Evolutionary conservation across 2,113 vertebrate genomes (phyloP), one percentile per base, ranked within the genome.

Genomic region (Rissa tridactyla): DNA sequence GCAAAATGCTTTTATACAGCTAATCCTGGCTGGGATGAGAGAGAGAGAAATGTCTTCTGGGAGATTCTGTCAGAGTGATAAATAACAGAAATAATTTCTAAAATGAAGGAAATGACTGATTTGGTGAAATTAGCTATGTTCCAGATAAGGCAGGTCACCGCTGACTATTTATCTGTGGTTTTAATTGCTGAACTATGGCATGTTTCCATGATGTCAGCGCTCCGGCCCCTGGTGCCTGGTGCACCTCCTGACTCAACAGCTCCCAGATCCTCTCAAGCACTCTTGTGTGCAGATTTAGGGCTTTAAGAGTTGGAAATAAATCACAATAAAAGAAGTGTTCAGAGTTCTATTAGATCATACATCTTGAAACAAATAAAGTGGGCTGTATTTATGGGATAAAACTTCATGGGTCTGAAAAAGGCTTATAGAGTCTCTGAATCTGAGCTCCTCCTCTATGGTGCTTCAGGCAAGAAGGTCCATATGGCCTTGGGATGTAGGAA

Each of bases 131-230:
- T 23, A 92, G 12, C 88, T 73, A 15, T 40, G 29, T 60, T 72
- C 21, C 38, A 57, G 49, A 79, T 32, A 79, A 90, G 52, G 61
- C 57, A 82, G 57, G 58, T 64, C 71, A 57, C 21, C 19, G 40
- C 0, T 0, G 61, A 22, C 27, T 76, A 7, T 85, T 92, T 87
- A 68, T 94, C 60, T 91, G 14, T 60, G 77, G 62, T 60, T 88
- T 93, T 92, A 94, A 81, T 81, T 86, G 60, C 51, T 94, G 83
- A 92, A 55, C 89, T 75, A 21, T 12, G 47, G n/a, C 69, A 89
- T 1, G 0, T 55, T 79, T 82, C 57, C 65, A 49, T 89, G 65
- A 95, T 4, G 51, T 92, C 94, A 83, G 54, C 44, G 51, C 58
- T 82, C 47, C 1, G 1, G 19, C 36, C 70, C 49, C 54, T 0